Evolutionary conservation across 2,113 vertebrate species (phyloP), one percentile per base, ranked within the genome.

Genomic region (Pachypanchax playfairii): DNA sequence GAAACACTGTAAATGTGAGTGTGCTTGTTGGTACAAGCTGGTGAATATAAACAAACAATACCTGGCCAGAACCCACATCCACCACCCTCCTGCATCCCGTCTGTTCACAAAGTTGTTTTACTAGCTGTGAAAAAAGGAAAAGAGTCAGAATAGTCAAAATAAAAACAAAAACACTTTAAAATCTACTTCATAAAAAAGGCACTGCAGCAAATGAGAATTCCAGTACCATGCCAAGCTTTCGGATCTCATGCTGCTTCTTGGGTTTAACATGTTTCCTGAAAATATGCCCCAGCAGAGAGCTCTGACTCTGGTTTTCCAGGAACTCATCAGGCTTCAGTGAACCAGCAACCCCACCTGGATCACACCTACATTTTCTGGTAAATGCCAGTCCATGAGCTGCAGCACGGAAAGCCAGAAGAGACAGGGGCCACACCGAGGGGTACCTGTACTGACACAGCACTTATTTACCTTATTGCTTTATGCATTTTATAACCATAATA

Each of bases 191-290:
- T 3, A 44, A 18, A 33, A 21, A 10, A 35, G 0, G 12, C 3
- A 24, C 22, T 0, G 2, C 3, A 10, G 20, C 10, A 2, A n/a
- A 54, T 13, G 22, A 46, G 11, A 14, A 17, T 5, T 18, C 12
- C 15, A 6, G 39, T 80, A 98, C 96, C 91, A 60, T 70, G 51
- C 95, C 94, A 14, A 98, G 90, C 48, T 85, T 84, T 17, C 82
- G 77, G 76, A 98, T 95, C 86, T 98, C 96, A 13, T 98, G 96
- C 81, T 98, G 96, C 54, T 98, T 98, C 88, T 98, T 98, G 53
- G 95, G 94, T 80, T 95, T 95, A 65, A 98, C 91, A 3, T 98
- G 95, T 74, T 93, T 95, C 72, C 96, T 93, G 66, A 97, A 95
- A 1, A 92, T 88, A 31, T 96, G 94, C 6, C 87, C 83, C 29